Conservation (phyloP, 2,797 vertebrate species). For the Sphaeramia orbicularis region DNA sequence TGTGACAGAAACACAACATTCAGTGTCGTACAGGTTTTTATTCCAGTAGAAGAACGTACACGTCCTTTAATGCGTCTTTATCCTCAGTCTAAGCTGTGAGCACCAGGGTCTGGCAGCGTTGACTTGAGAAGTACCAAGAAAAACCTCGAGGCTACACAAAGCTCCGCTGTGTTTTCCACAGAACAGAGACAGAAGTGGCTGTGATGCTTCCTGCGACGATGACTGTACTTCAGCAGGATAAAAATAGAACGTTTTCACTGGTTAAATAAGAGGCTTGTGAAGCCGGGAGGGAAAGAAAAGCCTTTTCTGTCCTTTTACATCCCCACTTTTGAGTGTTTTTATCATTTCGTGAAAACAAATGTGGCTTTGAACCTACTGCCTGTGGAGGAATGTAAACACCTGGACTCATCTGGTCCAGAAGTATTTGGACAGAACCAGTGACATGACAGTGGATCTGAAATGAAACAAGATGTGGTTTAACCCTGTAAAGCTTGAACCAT, state of each 20-base stretch:
- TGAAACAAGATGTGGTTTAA: too few relatives aligned
- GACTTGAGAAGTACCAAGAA: slow-evolving; percentile 40
- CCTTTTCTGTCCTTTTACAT: too few relatives aligned
- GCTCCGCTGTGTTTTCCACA: slow-evolving; percentile 65
- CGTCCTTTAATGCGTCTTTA: slow-evolving; percentile 57
- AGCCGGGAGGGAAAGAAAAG: slow-evolving; percentile 36
- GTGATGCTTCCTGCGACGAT: slow-evolving; percentile 59
- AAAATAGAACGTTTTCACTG: slow-evolving; percentile 72
- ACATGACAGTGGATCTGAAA: too few relatives aligned
- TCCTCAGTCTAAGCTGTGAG: slow-evolving; percentile 59
- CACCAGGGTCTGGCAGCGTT: slow-evolving; percentile 53
- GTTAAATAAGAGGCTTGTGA: slow-evolving; percentile 66
- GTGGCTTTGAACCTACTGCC: too few relatives aligned
- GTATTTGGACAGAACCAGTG: too few relatives aligned
- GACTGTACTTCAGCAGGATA: slow-evolving; percentile 58
- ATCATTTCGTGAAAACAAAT: too few relatives aligned
- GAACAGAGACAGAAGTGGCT: slow-evolving; percentile 56
- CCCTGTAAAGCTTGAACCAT: too few relatives aligned
- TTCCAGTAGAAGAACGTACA: slow-evolving; percentile 26
- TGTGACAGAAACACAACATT: slow-evolving; percentile 8
- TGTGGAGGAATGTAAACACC: too few relatives aligned
- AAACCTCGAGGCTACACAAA: slow-evolving; percentile 69
- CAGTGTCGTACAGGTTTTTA: too few relatives aligned
- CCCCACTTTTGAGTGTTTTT: too few relatives aligned
- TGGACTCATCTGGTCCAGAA: too few relatives aligned